Conservation (phyloP, 2,113 vertebrate genomes). For the Macquaria ambigua region DNA sequence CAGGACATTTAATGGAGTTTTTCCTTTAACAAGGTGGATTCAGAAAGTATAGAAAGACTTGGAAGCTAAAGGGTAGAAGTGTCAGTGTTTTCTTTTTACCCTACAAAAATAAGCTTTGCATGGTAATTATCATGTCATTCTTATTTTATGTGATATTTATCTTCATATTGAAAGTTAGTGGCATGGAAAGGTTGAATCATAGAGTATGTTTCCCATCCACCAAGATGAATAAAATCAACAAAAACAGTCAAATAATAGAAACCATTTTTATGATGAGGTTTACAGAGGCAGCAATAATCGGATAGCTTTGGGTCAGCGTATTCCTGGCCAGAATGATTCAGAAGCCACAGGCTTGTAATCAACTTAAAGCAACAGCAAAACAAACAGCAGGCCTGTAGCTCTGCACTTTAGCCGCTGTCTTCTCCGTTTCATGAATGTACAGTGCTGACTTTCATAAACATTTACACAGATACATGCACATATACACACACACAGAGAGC, state of each 20-base stretch:
- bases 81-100: constrained; percentile 25
- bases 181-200: constrained; percentile 46
- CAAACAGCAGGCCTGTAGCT: constrained; percentile 77
- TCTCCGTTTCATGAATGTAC: constrained; percentile 50
- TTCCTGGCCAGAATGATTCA: constrained; percentile 67
- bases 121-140: constrained; percentile 29
- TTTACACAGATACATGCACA: constrained; percentile 5
- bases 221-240: constrained; percentile 38
- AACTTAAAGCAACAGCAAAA: constrained; percentile 73
- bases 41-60: constrained; percentile 17
- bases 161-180: constrained; percentile 24
- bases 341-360: constrained; percentile 81
- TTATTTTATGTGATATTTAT: constrained; percentile 35
- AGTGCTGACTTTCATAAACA: constrained; percentile 28
- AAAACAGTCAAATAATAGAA: constrained; percentile 57
- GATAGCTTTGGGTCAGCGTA: constrained; percentile 61
- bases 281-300: constrained; percentile 69
- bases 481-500: constrained; percentile 2
- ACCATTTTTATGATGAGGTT: constrained; percentile 56
- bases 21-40: background rate
- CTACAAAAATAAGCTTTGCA: background rate
- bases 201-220: constrained; percentile 19
- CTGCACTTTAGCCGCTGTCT: constrained; percentile 63
- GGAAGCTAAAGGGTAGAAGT: constrained; percentile 16
- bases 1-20: background rate